Evolutionary conservation across 2,113 vertebrate genomes (phyloP), one percentile per base, ranked within the genome.

Genomic region (Nesospiza acunhae): DNA sequence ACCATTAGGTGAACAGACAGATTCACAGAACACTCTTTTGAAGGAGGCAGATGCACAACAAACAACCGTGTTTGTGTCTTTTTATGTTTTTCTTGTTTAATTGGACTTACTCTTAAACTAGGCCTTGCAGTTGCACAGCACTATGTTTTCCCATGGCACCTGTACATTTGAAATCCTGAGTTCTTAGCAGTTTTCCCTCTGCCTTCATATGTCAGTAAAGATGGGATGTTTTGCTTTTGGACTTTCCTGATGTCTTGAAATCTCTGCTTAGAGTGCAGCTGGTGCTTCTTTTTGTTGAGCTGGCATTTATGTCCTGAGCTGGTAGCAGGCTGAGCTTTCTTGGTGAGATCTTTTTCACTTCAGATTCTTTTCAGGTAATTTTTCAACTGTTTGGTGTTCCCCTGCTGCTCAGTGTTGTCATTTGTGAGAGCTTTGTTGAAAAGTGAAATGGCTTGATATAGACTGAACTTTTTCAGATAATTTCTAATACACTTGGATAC

Each of bases 351-450:
- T 59, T 59, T 80, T 70, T 33, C 1, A 26, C 58, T 93, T 74
- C 27, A 33, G 60, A 47, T 27, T 81, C 4, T 72, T 31, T 86
- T 42, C 75, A 55, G 69, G 42, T 39, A 50, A 22, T 30, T 42
- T 80, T 74, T 67, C 50, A 22, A 46, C 62, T 47, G 5, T 72
- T 93, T 89, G 56, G 11, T 56, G 10, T 18, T 55, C 35, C 5
- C 4, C 11, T 22, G 9, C 4, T 0, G 0, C 12, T 12, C 31
- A 24, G 13, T 11, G 13, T 42, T 30, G 41, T 37, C 9, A 44
- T 42, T 39, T 79, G 9, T 74, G 47, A 93, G 67, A 58, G 20
- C 30, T 84, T 77, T 84, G 37, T 52, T 76, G 74, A 64, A 72
- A 75, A 82, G 60, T 41, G 28, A 49, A 84, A 84, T 60, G 6